A percentile compares a stretch with the other conserved stretches of the same genome.
Conservation (phyloP, 1,140 invertebrate species). For the Whitmania pigra region DNA sequence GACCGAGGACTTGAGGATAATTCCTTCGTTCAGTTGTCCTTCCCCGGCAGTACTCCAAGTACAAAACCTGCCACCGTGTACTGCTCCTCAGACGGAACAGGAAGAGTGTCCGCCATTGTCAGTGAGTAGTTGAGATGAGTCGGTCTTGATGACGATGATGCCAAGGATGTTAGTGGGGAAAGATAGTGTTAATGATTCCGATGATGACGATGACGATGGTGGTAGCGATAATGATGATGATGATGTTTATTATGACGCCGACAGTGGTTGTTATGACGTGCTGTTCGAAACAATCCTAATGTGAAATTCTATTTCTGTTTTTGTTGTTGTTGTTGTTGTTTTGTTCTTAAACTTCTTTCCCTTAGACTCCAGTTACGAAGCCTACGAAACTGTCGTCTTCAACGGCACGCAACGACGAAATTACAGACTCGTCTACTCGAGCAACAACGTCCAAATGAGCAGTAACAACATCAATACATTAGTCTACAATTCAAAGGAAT, state of each 20-base stretch:
- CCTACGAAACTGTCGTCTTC: background rate
- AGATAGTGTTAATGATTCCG: too few relatives aligned
- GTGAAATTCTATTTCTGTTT: too few relatives aligned
- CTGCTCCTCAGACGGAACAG: background rate
- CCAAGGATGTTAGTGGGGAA: too few relatives aligned
- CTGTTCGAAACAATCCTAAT: background rate
- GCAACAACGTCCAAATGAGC: conserved; percentile 1
- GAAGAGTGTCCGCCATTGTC: background rate
- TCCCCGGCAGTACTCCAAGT: background rate
- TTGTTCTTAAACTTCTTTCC: background rate
- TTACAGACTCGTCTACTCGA: conserved; percentile 8
- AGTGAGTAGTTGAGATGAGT: background rate
- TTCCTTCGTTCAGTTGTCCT: background rate
- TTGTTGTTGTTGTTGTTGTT: background rate
- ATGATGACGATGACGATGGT: too few relatives aligned
- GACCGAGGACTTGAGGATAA: background rate
- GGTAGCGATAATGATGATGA: too few relatives aligned
- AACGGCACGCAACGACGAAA: background rate
- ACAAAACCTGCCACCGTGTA: background rate
- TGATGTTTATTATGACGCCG: too few relatives aligned
- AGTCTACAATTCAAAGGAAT: conserved; percentile 4
- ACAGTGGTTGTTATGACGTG: too few relatives aligned
- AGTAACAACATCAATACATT: background rate
- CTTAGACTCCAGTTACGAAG: conserved; percentile 7
- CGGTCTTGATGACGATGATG: too few relatives aligned